Evolutionary conservation across 2,888 invertebrate species (phyloP), one percentile per base, ranked within the genome.

Genomic region (Eupithecia centaureata): DNA sequence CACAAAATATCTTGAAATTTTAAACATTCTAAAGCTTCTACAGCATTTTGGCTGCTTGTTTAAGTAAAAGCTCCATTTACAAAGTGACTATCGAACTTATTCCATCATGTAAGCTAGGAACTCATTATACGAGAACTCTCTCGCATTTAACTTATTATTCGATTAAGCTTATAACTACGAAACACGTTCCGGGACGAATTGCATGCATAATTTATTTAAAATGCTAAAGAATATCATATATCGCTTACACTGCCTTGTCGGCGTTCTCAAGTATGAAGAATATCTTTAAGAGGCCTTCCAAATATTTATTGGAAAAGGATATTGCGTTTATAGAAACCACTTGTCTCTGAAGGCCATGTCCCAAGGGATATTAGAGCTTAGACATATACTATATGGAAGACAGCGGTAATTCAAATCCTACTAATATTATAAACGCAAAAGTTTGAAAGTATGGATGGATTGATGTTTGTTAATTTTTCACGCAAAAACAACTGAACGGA

Each of bases 71-170:
- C 76, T 77, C 74, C 76, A 76, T 60, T 56, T 71, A 68, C 77
- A 80, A 86, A 83, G 78, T 79, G 80, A 86, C 86, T 81, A 83
- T 76, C 71, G 74, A 77, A 82, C 83, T 82, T 76, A 79, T 82
- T 79, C 70, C 74, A 73, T 76, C 72, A 80, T 80, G 82, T 85
- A 83, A 84, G 82, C 82, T 80, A 78, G 77, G 78, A 89, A 88
- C 82, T 90, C 85, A 81, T 87, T 86, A 86, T 79, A 84, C 76
- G 79, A 79, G 79, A 85, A 84, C 80, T 82, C 79, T 84, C 82
- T 84, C 77, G 68, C 75, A 78, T 85, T 79, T 79, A 80, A 85
- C 84, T 85, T 81, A 80, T 77, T 78, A 83, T 80, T 76, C 78
- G 78, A 85, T 86, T 83, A 86, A 82, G 80, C 81, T 82, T 81